phyloP scores from a whole-genome alignment of 2,888 invertebrate genomes.

The Fabriciana adippe region DNA sequence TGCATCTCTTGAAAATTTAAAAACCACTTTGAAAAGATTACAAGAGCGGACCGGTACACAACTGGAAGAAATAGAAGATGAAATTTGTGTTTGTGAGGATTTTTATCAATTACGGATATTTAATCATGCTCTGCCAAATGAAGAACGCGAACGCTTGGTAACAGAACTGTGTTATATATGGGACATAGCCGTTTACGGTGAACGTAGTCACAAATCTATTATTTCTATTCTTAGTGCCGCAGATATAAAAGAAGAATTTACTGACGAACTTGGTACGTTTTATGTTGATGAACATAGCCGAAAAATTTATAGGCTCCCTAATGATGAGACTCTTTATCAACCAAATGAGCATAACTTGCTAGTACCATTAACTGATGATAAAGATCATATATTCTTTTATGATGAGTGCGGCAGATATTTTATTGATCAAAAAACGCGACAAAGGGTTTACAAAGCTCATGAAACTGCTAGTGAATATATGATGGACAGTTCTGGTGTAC shows the following conservation, averaged over 20 bases:
- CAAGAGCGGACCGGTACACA: conserved; percentile 47
- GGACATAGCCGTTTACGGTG: conserved; percentile 67
- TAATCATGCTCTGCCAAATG: conserved; percentile 62
- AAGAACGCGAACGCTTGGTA: conserved; percentile 64
- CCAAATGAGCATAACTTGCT: conserved; percentile 65
- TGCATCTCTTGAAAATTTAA: conserved; percentile 60
- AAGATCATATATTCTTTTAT: conserved; percentile 64
- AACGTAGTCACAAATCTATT: conserved; percentile 62
- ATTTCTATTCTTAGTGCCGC: conserved; percentile 71
- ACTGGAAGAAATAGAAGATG: conserved; percentile 49
- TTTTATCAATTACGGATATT: conserved; percentile 70
- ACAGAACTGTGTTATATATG: conserved; percentile 70
- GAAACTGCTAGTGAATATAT: conserved; percentile 70
- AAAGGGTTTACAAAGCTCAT: conserved; percentile 70
- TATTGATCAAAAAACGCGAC: conserved; percentile 58
- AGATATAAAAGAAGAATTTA: conserved; percentile 66
- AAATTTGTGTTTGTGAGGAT: conserved; percentile 64
- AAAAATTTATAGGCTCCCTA: conserved; percentile 67
- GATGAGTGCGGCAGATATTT: conserved; percentile 76
- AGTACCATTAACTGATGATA: conserved; percentile 66
- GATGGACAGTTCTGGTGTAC: conserved; percentile 67
- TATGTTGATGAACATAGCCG: conserved; percentile 66
- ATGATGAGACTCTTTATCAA: conserved; percentile 61
- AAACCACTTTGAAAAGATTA: conserved; percentile 57
- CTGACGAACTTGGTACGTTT: conserved; percentile 68